Evolutionary conservation across 2,113 vertebrate genomes (phyloP), one percentile per base, ranked within the genome.

Genomic region (Galbula dea): DNA sequence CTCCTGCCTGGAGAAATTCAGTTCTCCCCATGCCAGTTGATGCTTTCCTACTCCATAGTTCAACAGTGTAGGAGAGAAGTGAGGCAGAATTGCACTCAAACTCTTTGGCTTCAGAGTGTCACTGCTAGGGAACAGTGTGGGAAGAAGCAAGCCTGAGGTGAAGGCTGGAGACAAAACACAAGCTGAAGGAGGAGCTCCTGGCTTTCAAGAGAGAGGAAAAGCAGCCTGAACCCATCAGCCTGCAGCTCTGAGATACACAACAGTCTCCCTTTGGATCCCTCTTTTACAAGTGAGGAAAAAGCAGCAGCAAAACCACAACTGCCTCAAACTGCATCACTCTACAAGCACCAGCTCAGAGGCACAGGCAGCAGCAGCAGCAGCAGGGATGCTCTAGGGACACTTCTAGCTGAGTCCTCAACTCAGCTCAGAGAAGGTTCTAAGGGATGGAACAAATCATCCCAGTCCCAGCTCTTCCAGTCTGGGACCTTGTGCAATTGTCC

Each of bases 301-400:
- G 15, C 51, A 74, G 30, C 15, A 2, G 24, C 7, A 4, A 32
- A 62, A 13, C 24, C 49, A 9, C 67, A 43, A 17, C 55, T 3
- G 34, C 11, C 17, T 11, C 49, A 68, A 43, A 17, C 55, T 3
- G 34, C 11, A 20, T 11, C 49, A 68, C 32, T 24, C 55, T 26
- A 8, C 27, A n/a, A 22, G 75, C 62, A 7, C 41, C n/a, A 1
- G 1, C 39, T 5, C 32, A 16, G 66, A 8, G 1, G 69, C 34
- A 11, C n/a, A 3, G 1, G 1, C 1, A 6, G 72, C n/a, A n/a
- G 75, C 43, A 90, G 67, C 32, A 55, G 67, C 1, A 26, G 61
- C 20, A 7, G 0, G 21, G 66, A 57, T 2, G 36, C 29, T 4
- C 32, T 3, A 3, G 34, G 0, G 29, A 8, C 3, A 1, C 17